Evolutionary conservation across 2,888 invertebrate genomes (phyloP).

Genomic region (Oegoconia quadripuncta): DNA sequence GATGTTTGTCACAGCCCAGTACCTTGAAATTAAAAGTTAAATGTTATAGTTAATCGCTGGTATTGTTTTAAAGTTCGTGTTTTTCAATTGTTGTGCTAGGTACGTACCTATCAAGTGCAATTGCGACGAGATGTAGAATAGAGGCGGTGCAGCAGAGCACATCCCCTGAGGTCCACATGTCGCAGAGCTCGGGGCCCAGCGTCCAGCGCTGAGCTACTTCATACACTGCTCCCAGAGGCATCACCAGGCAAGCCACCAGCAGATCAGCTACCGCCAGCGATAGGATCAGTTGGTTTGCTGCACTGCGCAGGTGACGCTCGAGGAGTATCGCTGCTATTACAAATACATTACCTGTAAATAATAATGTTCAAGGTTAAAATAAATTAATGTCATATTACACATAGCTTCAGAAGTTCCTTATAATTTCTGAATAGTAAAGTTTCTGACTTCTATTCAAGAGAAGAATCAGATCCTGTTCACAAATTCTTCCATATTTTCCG

Average conservation of each 20-base stretch:
- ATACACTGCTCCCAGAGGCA: slow-evolving; percentile 88
- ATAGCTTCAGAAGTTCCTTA: no score
- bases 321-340: slow-evolving; percentile 95
- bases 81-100: background rate
- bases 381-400: no score
- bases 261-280: slow-evolving; percentile 95
- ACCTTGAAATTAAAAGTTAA: slow-evolving; percentile 65
- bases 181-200: slow-evolving; percentile 91
- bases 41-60: background rate
- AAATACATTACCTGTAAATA: slow-evolving; percentile 90
- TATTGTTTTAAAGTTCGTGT: background rate
- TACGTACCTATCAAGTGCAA: slow-evolving; percentile 86
- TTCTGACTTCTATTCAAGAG: no score
- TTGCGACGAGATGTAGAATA: slow-evolving; percentile 89
- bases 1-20: slow-evolving; percentile 94
- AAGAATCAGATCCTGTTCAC: no score
- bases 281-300: slow-evolving; percentile 94
- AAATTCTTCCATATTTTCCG: no score
- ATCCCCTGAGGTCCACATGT: slow-evolving; percentile 96
- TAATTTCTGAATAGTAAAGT: no score
- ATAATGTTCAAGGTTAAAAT: slow-evolving; percentile 5
- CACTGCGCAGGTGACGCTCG: slow-evolving; percentile 91
- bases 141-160: slow-evolving; percentile 94
- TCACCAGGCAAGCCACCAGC: slow-evolving; percentile 90
- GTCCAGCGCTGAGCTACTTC: slow-evolving; percentile 90